phyloP scores from a whole-genome alignment of 2,113 vertebrate genomes.

The Strix aluco region DNA sequence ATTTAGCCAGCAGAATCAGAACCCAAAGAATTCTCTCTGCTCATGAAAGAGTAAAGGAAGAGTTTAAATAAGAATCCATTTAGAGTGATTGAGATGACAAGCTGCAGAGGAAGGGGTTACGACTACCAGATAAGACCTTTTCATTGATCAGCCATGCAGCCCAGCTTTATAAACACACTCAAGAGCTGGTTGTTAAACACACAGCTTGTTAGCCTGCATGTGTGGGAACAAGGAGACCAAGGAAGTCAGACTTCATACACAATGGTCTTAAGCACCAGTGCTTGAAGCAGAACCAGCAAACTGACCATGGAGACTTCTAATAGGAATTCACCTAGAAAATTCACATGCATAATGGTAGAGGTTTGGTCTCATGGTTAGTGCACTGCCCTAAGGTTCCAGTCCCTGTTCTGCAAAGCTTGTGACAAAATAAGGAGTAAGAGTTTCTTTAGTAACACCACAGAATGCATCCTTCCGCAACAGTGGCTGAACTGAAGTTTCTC shows the following conservation, averaged over 20 bases:
- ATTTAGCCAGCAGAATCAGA: neutral
- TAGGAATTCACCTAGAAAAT: neutral
- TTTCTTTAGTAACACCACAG: neutral
- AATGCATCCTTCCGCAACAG: neutral
- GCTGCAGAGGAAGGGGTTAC: neutral
- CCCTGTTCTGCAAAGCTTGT: neutral
- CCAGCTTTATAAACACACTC: neutral
- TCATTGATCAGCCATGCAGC: neutral
- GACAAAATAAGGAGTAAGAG: neutral
- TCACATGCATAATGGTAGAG: neutral
- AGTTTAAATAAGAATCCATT: neutral
- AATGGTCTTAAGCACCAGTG: neutral
- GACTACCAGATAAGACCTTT: neutral
- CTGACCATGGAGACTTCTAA: neutral
- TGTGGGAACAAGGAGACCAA: neutral
- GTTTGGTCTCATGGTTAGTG: neutral
- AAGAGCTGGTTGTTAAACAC: neutral
- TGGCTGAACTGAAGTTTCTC: neutral
- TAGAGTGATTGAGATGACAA: neutral
- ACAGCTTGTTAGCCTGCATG: neutral
- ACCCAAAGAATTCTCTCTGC: neutral
- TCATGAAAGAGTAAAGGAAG: neutral
- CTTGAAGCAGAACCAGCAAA: neutral
- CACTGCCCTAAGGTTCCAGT: neutral
- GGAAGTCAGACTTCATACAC: neutral